phyloP scores from a whole-genome alignment of 2,113 vertebrate species.

The Thryonomys swinderianus region DNA sequence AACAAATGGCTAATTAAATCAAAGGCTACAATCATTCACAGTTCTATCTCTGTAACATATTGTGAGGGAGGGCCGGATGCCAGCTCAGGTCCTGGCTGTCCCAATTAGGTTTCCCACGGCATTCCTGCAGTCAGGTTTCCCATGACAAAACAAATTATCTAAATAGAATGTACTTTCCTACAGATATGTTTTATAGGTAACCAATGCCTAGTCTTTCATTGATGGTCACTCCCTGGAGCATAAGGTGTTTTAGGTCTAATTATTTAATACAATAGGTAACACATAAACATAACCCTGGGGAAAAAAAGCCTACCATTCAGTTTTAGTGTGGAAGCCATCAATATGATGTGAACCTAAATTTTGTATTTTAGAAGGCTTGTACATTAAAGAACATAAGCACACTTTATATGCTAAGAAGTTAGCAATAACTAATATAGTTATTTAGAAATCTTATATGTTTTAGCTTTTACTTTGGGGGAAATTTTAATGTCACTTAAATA shows the following conservation, averaged over 20 bases:
- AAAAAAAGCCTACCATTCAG: not conserved
- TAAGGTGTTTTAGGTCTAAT: not conserved
- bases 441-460: not conserved
- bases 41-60: no score
- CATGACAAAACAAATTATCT: no score
- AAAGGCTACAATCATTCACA: no score
- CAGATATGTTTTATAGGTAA: not conserved
- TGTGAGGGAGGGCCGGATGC: no score
- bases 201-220: not conserved
- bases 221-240: not conserved
- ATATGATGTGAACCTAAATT: not conserved
- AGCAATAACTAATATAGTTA: not conserved
- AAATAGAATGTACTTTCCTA: no score
- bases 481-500: not conserved
- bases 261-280: not conserved
- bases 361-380: not conserved
- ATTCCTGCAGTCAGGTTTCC: no score
- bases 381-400: not conserved
- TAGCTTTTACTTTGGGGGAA: not conserved
- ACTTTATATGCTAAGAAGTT: not conserved
- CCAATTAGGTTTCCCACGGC: no score
- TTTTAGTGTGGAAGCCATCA: not conserved
- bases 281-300: not conserved
- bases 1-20: no score
- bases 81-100: no score